Percentiles rank a stretch among this genome's conserved stretches.
Evolutionary conservation across 2,797 vertebrate genomes (phyloP).

Genomic region (Brotula barbata): DNA sequence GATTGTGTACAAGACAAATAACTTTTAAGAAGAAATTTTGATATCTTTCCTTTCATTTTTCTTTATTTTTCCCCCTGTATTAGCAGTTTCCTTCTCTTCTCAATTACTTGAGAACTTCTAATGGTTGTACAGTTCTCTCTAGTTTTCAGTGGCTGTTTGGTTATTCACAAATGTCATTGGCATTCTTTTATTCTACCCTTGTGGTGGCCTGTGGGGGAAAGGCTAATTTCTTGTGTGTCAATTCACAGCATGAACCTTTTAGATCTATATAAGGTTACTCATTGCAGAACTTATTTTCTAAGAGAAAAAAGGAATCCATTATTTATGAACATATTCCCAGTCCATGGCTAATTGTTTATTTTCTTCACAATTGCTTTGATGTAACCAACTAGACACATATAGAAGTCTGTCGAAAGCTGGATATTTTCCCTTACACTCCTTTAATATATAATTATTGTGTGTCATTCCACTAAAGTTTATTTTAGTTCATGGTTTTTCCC

Average conservation of each 20-base stretch:
- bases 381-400: slow-evolving; percentile 80
- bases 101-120: slow-evolving; percentile 61
- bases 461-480: slow-evolving; percentile 73
- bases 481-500: slow-evolving; percentile 60
- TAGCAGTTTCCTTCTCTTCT: slow-evolving; percentile 41
- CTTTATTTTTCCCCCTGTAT: slow-evolving; percentile 51
- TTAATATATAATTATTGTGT: slow-evolving; percentile 78
- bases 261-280: slow-evolving; percentile 85
- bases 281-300: slow-evolving; percentile 81
- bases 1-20: slow-evolving; percentile 43
- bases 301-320: slow-evolving; percentile 83
- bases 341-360: slow-evolving; percentile 86
- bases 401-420: slow-evolving; percentile 76
- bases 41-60: slow-evolving; percentile 43
- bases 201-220: slow-evolving; percentile 82
- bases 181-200: slow-evolving; percentile 79
- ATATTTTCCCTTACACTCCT: slow-evolving; percentile 76
- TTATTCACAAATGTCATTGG: slow-evolving; percentile 78
- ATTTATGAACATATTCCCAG: slow-evolving; percentile 88
- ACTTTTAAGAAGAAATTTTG: slow-evolving; percentile 53
- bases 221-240: slow-evolving; percentile 86
- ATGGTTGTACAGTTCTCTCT: slow-evolving; percentile 45
- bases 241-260: slow-evolving; percentile 84
- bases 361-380: slow-evolving; percentile 86
- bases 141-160: slow-evolving; percentile 73